Evolutionary conservation across 2,797 vertebrate species (phyloP).

Genomic region (Orientallactaga sibirica): DNA sequence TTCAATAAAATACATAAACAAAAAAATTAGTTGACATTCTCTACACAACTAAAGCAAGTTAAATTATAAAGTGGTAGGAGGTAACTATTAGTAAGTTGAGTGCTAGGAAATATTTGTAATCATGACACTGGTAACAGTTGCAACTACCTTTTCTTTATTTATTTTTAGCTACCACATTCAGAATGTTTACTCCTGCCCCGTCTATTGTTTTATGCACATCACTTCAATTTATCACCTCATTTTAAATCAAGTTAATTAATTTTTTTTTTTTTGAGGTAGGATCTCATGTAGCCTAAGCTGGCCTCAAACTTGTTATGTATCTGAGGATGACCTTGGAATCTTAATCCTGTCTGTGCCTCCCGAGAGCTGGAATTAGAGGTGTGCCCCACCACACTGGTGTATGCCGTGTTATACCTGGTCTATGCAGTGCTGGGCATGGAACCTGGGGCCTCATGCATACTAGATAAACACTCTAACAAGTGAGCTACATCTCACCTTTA

Average conservation of each 20-base stretch:
- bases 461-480: too few species aligned
- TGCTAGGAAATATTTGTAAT: neutral
- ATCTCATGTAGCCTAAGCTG: too few species aligned
- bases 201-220: neutral
- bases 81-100: neutral
- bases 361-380: neutral
- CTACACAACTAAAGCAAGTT: neutral
- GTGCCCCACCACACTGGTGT: too few species aligned
- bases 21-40: slow-evolving; percentile 16
- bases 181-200: neutral
- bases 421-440: too few species aligned
- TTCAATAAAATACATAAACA: neutral
- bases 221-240: neutral
- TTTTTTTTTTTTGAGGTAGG: too few species aligned
- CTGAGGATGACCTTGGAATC: too few species aligned
- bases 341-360: too few species aligned
- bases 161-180: neutral
- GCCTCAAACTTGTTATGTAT: too few species aligned
- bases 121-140: neutral
- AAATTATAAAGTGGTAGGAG: neutral
- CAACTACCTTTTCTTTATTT: neutral
- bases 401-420: too few species aligned
- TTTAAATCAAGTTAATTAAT: neutral
- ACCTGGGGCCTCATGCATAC: too few species aligned
- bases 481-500: neutral